These are phyloP conservation scores for Actenoides hombroni DNA, from an alignment of 2,113 vertebrate species.

Conservation along the genomic window DNA sequence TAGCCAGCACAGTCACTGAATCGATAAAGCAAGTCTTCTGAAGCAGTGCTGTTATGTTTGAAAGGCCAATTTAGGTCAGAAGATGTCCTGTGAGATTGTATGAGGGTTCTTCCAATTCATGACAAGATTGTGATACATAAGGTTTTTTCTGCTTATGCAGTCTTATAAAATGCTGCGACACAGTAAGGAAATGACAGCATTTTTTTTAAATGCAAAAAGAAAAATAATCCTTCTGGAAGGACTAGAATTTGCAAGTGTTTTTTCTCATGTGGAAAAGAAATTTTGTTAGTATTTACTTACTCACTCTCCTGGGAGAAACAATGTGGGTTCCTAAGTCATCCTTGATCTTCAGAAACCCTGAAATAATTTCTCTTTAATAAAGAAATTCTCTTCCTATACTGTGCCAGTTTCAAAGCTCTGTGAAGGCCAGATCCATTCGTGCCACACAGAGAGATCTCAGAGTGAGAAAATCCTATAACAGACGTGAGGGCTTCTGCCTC, in stretches of 20 bases:
- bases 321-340: not conserved
- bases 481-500: not conserved
- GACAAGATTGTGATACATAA: not conserved
- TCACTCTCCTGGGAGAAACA: not conserved
- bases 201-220: not conserved
- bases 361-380: not conserved
- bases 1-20: not conserved
- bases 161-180: not conserved
- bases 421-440: not conserved
- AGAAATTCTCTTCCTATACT: not conserved
- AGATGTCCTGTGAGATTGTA: not conserved
- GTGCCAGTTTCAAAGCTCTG: not conserved
- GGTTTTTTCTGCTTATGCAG: not conserved
- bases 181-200: not conserved
- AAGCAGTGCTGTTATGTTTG: not conserved
- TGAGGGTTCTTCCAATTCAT: not conserved
- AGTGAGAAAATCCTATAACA: not conserved
- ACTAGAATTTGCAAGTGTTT: not conserved
- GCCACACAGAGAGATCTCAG: not conserved
- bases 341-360: not conserved
- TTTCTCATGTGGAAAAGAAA: not conserved
- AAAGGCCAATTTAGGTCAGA: slow-evolving; percentile 12
- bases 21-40: not conserved
- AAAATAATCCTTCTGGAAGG: not conserved
- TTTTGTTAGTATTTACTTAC: not conserved